A percentile compares a stretch with the other conserved stretches of the same genome.
Evolutionary conservation across 1,140 invertebrate species (phyloP).

Genomic region (Phthorimaea operculella): DNA sequence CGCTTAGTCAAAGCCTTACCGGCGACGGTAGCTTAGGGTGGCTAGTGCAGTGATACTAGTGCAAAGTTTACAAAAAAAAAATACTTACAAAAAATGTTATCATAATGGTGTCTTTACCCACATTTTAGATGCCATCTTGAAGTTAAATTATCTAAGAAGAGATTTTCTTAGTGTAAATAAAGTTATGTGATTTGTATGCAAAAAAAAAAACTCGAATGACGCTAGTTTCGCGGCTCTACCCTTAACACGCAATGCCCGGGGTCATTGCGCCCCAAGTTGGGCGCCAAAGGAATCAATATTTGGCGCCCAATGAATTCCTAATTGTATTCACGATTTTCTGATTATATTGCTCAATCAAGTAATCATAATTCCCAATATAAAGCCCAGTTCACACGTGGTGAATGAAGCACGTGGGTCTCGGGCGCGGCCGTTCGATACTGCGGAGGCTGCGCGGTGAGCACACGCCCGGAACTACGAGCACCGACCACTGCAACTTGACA

Average conservation of each 20-base stretch:
- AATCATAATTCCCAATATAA: neutral
- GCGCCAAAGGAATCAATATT: constrained; percentile 6
- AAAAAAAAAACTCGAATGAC: too few relatives aligned
- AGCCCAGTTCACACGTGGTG: constrained; percentile 41
- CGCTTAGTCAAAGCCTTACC: neutral
- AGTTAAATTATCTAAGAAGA: too few relatives aligned
- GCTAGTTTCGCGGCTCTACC: neutral
- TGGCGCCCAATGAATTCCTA: neutral
- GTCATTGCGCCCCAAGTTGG: constrained; percentile 7
- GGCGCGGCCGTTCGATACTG: constrained; percentile 56
- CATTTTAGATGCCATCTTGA: too few relatives aligned
- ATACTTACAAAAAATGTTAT: too few relatives aligned
- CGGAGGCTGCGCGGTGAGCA: constrained; percentile 59
- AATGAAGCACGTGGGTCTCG: constrained; percentile 55
- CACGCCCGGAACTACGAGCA: constrained; percentile 35
- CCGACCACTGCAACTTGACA: constrained; percentile 23
- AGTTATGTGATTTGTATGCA: too few relatives aligned
- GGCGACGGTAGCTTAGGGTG: neutral
- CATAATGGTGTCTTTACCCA: too few relatives aligned
- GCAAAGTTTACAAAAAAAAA: neutral
- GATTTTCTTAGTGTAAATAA: too few relatives aligned
- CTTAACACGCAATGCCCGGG: neutral
- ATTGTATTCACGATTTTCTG: neutral
- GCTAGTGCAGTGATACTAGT: neutral
- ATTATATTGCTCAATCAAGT: neutral